Base-by-base conservation (phyloP, 2,113 vertebrate genomes). In the Calidris pygmaea region DNA sequence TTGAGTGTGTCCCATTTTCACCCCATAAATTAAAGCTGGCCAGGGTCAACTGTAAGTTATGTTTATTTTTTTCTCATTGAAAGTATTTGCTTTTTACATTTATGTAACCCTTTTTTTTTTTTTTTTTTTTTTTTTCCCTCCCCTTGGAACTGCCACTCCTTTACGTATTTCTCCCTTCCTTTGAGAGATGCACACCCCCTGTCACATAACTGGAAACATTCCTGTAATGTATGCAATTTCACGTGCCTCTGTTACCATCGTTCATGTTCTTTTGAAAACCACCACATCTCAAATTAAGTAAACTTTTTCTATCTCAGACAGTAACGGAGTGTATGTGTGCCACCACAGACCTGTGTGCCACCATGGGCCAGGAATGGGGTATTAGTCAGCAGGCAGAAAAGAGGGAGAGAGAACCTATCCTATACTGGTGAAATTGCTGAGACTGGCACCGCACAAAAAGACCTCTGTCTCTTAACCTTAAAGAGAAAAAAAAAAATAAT, bases 11-110 rank as follows among this genome's bases (percentile, higher is more conserved):
- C 96, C 92, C 94, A 96, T 95, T 96, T 96, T 96, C 96, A 97
- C 95, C 47, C 94, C 96, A 96, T 97, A 97, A 97, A 97, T 97
- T 97, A 97, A 89, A 95, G 73, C 74, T 66, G 55, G 19, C 73
- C 67, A 62, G 77, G 96, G 95, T 97, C 96, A 96, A 93, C 70
- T 85, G 37, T 79, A 95, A 96, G 96, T 93, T 95, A 89, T 95
- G 92, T 92, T 96, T 96, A 89, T 96, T 97, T 96, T 96, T 87
- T 95, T 90, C 73, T 72, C 73, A 85, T 87, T 90, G 76, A 79
- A 95, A 95, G 90, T 85, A 92, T 96, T 97, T 96, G 76, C 86
- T 92, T 93, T 95, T 91, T n/a, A 95, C 78, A 86, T 96, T 78
- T 94, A 65, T 87, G 72, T 92, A 90, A 87, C 15, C 7, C 10